Evolutionary conservation across 2,113 vertebrate species (phyloP).

Genomic region (Ammodytes dubius): DNA sequence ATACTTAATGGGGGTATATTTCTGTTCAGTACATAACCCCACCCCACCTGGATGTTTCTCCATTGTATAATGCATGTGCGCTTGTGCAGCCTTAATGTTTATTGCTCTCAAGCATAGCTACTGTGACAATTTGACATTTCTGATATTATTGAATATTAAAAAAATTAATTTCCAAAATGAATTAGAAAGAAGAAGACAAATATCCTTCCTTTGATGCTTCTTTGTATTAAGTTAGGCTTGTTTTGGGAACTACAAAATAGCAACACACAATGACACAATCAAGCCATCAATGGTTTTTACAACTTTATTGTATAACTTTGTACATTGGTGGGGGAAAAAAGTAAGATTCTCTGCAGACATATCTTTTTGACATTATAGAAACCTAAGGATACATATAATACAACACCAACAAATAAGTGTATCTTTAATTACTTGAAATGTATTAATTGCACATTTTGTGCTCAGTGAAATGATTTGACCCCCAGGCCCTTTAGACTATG

Average conservation of each 20-base stretch:
- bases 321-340: background rate
- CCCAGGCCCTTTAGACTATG: background rate
- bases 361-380: background rate
- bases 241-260: background rate
- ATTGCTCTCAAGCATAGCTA: conserved; percentile 25
- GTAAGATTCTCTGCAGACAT: background rate
- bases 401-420: background rate
- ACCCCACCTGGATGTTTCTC: conserved; percentile 61
- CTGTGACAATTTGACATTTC: background rate
- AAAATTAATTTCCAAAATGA: background rate
- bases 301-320: background rate
- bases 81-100: conserved; percentile 59
- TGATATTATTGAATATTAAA: background rate
- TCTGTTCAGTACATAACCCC: conserved; percentile 52
- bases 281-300: background rate
- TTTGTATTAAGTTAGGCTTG: background rate
- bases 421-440: background rate
- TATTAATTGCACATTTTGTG: background rate
- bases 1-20: conserved; percentile 62
- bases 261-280: background rate
- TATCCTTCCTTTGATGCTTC: background rate
- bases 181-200: background rate
- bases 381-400: background rate
- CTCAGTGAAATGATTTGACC: background rate
- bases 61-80: conserved; percentile 63